phyloP scores from a whole-genome alignment of 2,888 invertebrate species.

The Gandaritis pyraliata region DNA sequence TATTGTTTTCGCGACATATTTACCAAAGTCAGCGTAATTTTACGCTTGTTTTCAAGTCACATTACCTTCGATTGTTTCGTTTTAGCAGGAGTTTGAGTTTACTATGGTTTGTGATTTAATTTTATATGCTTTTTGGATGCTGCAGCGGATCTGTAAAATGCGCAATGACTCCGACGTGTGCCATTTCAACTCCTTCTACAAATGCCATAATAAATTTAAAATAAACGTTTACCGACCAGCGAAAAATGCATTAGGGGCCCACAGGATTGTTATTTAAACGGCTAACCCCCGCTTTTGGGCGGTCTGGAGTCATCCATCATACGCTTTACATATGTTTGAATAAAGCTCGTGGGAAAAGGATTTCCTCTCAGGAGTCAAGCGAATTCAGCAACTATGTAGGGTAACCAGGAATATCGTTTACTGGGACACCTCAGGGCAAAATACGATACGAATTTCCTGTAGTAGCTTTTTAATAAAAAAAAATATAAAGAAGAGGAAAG shows the following conservation, averaged over 20 bases:
- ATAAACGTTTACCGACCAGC: constrained; percentile 74
- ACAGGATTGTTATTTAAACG: constrained; percentile 81
- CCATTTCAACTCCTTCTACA: constrained; percentile 72
- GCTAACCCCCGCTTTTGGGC: constrained; percentile 71
- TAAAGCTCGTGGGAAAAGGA: constrained; percentile 85
- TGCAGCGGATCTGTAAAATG: constrained; percentile 65
- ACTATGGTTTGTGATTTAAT: constrained; percentile 52
- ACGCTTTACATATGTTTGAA: constrained; percentile 85
- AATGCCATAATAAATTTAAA: constrained; percentile 80
- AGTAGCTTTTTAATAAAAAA: too few species aligned
- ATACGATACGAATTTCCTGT: too few species aligned
- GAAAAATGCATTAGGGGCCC: constrained; percentile 73
- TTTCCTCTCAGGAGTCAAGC: constrained; percentile 83
- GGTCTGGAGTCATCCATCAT: constrained; percentile 81
- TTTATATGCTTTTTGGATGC: constrained; percentile 64
- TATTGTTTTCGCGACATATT: constrained; percentile 68
- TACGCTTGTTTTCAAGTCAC: constrained; percentile 54
- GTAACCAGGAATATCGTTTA: constrained; percentile 51
- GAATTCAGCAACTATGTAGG: constrained; percentile 65
- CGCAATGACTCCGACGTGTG: constrained; percentile 77
- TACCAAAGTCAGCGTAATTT: constrained; percentile 47
- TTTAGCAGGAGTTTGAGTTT: constrained; percentile 41
- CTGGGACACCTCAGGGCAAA: neutral
- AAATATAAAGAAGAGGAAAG: too few species aligned
- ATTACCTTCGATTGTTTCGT: constrained; percentile 56